A percentile compares a stretch with the other conserved stretches of the same genome.
These are phyloP conservation scores for Tetheella fluctuosa DNA, from an alignment of 2,888 invertebrate species.

Conservation along the genomic window DNA sequence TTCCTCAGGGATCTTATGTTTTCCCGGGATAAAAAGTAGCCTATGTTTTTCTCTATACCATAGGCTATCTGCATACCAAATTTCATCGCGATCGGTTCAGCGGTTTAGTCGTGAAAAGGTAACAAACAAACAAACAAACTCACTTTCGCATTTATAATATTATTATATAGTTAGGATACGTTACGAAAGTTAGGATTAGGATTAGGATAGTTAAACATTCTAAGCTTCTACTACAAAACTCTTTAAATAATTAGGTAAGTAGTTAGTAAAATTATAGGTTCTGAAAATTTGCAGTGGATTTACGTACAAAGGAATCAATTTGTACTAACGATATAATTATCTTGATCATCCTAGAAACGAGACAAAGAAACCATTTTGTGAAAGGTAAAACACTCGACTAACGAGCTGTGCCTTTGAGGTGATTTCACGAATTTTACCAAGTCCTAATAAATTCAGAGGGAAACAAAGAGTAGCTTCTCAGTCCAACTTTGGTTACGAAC, in stretches of 20 bases:
- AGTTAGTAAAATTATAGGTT: not conserved
- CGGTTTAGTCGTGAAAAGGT: too few relatives aligned
- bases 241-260: not conserved
- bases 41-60: too few relatives aligned
- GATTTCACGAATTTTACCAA: conserved; percentile 46
- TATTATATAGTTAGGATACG: too few relatives aligned
- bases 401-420: conserved; percentile 45
- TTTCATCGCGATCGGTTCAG: too few relatives aligned
- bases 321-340: conserved; percentile 10
- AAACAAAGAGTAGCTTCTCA: conserved; percentile 69
- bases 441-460: conserved; percentile 29
- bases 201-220: not conserved
- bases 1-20: too few relatives aligned
- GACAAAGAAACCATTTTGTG: conserved; percentile 22
- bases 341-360: conserved; percentile 26
- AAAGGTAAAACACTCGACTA: conserved; percentile 36
- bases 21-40: too few relatives aligned
- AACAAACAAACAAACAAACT: too few relatives aligned
- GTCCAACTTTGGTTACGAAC: conserved; percentile 48
- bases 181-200: too few relatives aligned
- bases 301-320: conserved; percentile 14
- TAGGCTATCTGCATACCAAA: too few relatives aligned
- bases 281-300: conserved; percentile 16
- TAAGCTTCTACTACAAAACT: not conserved
- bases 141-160: too few relatives aligned